Evolutionary conservation across 2,113 vertebrate species (phyloP).

Genomic region (Vimba vimba): DNA sequence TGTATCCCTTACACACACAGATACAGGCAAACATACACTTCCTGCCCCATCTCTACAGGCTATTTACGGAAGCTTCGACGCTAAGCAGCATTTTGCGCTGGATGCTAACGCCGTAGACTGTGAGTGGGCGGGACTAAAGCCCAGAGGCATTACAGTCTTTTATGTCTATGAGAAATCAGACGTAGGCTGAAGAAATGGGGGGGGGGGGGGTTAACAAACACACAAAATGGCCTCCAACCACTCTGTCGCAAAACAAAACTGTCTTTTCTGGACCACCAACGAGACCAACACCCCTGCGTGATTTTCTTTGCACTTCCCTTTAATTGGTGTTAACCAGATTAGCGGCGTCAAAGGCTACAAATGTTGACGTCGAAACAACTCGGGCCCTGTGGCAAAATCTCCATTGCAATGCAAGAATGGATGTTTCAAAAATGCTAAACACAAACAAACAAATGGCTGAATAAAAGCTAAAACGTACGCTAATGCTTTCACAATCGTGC

Average conservation of each 20-base stretch:
- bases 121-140: conserved; percentile 67
- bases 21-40: conserved; percentile 45
- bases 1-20: conserved; percentile 37
- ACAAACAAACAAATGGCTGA: conserved; percentile 27
- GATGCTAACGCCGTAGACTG: conserved; percentile 58
- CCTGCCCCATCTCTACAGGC: conserved; percentile 64
- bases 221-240: conserved; percentile 70
- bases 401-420: conserved; percentile 31
- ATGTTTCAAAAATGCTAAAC: conserved; percentile 26
- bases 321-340: conserved; percentile 75
- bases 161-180: conserved; percentile 74
- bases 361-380: conserved; percentile 40
- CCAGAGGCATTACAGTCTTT: conserved; percentile 65
- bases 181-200: conserved; percentile 67
- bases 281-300: conserved; percentile 59
- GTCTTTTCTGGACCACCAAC: conserved; percentile 72
- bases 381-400: conserved; percentile 44
- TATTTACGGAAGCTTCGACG: conserved; percentile 70
- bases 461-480: conserved; percentile 29
- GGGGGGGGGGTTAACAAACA: not conserved
- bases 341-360: conserved; percentile 53
- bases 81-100: conserved; percentile 65
- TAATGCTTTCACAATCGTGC: conserved; percentile 37
- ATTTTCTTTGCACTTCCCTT: conserved; percentile 39
- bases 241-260: conserved; percentile 24